phyloP scores from a whole-genome alignment of 2,888 invertebrate genomes.

The Drosophila hamatofila region DNA sequence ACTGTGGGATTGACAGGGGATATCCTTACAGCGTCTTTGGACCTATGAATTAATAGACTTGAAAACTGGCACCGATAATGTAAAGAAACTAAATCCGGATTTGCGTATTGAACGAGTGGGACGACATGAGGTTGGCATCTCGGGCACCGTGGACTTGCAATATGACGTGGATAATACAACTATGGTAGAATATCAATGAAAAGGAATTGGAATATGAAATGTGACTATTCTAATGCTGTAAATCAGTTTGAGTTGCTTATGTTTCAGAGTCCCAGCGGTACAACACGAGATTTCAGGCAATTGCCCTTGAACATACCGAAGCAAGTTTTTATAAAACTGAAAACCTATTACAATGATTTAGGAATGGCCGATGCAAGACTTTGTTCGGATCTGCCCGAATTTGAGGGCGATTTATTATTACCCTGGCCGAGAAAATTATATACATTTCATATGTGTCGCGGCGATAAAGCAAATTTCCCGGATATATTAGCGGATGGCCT shows the following conservation, averaged over 20 bases:
- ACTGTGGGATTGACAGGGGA: background rate
- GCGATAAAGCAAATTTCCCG: background rate
- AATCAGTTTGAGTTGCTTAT: background rate
- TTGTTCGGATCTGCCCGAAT: background rate
- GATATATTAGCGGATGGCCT: background rate
- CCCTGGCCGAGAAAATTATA: background rate
- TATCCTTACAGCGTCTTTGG: background rate
- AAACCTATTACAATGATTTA: background rate
- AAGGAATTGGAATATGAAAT: background rate
- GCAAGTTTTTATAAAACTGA: background rate
- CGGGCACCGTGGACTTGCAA: slow-evolving; percentile 1
- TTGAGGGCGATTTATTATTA: background rate
- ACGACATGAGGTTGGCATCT: background rate
- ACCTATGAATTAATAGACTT: background rate
- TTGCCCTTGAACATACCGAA: background rate
- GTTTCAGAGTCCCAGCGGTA: background rate
- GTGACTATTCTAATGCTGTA: background rate
- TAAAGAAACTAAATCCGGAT: background rate
- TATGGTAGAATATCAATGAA: background rate
- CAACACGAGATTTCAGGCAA: background rate
- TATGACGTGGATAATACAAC: slow-evolving; percentile 2
- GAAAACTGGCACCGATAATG: background rate
- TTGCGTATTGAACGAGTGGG: background rate
- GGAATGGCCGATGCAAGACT: background rate
- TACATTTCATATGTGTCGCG: background rate